Evolutionary conservation across 2,797 vertebrate species (phyloP).

Genomic region (Amphiprion clarkii): DNA sequence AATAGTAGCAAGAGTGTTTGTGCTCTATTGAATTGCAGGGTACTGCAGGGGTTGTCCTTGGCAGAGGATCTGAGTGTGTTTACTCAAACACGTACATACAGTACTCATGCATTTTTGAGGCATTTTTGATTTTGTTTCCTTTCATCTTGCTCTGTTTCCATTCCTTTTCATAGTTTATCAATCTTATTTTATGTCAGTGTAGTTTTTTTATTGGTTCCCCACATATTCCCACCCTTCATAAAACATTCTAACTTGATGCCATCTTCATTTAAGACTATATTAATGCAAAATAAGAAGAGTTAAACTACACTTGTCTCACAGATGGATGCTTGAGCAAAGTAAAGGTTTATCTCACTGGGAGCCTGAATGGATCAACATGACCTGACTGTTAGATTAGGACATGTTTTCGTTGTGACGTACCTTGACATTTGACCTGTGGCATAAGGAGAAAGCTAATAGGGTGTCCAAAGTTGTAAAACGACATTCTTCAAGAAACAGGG

Average conservation of each 20-base stretch:
- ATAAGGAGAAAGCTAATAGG: background rate
- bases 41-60: constrained; percentile 51
- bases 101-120: constrained; percentile 22
- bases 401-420: background rate
- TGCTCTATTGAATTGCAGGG: constrained; percentile 60
- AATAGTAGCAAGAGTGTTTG: constrained; percentile 44
- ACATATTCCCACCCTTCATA: background rate
- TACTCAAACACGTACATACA: constrained; percentile 34
- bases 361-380: background rate
- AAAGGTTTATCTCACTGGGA: background rate
- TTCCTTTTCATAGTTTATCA: constrained; percentile 37
- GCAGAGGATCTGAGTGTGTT: constrained; percentile 57
- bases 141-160: constrained; percentile 40
- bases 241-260: background rate
- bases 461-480: background rate
- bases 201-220: background rate
- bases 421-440: background rate
- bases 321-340: background rate
- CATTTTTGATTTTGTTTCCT: constrained; percentile 37
- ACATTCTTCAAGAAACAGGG: background rate
- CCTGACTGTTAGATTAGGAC: constrained; percentile 7
- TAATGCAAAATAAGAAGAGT: background rate
- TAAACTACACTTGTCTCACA: background rate
- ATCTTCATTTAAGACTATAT: no score
- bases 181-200: constrained; percentile 13